Percentiles rank a stretch among this genome's conserved stretches.
Conservation (phyloP, 2,888 invertebrate genomes). For the Conops quadrifasciatus region DNA sequence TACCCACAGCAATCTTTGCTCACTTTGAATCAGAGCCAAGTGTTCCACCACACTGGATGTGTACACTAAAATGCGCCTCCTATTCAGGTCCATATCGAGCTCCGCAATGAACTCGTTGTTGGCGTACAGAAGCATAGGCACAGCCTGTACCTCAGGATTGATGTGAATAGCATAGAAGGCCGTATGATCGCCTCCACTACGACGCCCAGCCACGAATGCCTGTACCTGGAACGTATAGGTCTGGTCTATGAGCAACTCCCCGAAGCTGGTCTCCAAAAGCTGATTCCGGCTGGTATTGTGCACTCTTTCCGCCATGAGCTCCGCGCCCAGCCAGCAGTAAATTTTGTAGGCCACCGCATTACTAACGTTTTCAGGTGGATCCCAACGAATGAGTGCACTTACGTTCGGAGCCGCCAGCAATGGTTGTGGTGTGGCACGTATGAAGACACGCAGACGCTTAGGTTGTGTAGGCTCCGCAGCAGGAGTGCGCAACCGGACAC, state of each 20-base stretch:
- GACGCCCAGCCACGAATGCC: slow-evolving; percentile 80
- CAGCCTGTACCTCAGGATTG: slow-evolving; percentile 77
- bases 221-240: slow-evolving; percentile 78
- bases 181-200: slow-evolving; percentile 68
- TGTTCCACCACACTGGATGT: slow-evolving; percentile 74
- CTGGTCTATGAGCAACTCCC: slow-evolving; percentile 69
- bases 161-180: slow-evolving; percentile 73
- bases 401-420: slow-evolving; percentile 56
- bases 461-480: slow-evolving; percentile 83
- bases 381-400: slow-evolving; percentile 82
- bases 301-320: slow-evolving; percentile 48
- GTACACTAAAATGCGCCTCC: slow-evolving; percentile 70
- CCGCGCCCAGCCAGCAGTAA: slow-evolving; percentile 71
- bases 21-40: slow-evolving; percentile 70
- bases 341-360: slow-evolving; percentile 76
- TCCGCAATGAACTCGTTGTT: slow-evolving; percentile 77
- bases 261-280: slow-evolving; percentile 66
- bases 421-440: slow-evolving; percentile 68
- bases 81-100: slow-evolving; percentile 78
- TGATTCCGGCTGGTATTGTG: slow-evolving; percentile 60
- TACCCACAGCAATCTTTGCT: slow-evolving; percentile 83
- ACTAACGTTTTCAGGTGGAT: slow-evolving; percentile 76
- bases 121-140: slow-evolving; percentile 81
- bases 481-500: slow-evolving; percentile 76
- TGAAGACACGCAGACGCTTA: slow-evolving; percentile 76